A percentile compares a stretch with the other conserved stretches of the same genome.
phyloP scores from a whole-genome alignment of 2,888 invertebrate species.

The Melanostoma scalare region DNA sequence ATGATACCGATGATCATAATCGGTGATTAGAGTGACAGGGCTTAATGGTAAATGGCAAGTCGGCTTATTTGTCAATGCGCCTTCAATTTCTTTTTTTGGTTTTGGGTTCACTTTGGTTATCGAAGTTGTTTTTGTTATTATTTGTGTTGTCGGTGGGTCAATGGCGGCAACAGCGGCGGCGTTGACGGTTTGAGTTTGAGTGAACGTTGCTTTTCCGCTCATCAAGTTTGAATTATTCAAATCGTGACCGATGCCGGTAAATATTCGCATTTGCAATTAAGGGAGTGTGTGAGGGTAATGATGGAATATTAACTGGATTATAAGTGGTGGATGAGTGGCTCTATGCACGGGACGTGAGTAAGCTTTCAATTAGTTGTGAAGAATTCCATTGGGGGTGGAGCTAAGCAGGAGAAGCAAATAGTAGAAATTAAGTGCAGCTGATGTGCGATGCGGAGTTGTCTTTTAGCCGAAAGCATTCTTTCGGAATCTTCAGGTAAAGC shows the following conservation, averaged over 20 bases:
- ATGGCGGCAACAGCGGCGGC: not conserved
- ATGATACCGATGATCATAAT: conserved; percentile 56
- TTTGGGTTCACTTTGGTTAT: conserved; percentile 49
- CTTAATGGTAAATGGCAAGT: conserved; percentile 43
- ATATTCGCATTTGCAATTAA: conserved; percentile 63
- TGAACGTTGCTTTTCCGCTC: conserved; percentile 59
- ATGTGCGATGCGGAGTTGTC: no score
- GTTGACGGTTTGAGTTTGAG: not conserved
- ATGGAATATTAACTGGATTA: conserved; percentile 70
- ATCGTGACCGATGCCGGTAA: conserved; percentile 59
- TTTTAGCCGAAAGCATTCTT: no score
- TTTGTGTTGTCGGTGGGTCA: conserved; percentile 21
- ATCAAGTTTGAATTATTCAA: conserved; percentile 70
- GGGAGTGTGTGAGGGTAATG: conserved; percentile 67
- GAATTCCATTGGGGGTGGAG: conserved; percentile 61
- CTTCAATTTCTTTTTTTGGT: conserved; percentile 15
- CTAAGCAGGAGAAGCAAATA: conserved; percentile 9
- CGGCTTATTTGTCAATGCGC: conserved; percentile 59
- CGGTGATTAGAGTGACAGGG: conserved; percentile 63
- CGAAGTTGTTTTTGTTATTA: conserved; percentile 12
- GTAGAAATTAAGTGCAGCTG: conserved; percentile 2
- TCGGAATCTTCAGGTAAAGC: no score
- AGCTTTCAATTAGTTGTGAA: conserved; percentile 36
- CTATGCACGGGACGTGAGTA: conserved; percentile 37
- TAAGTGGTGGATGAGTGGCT: conserved; percentile 63